A percentile compares a stretch with the other conserved stretches of the same genome.
Conservation (phyloP, 2,888 invertebrate species). For the Thumatha senex region DNA sequence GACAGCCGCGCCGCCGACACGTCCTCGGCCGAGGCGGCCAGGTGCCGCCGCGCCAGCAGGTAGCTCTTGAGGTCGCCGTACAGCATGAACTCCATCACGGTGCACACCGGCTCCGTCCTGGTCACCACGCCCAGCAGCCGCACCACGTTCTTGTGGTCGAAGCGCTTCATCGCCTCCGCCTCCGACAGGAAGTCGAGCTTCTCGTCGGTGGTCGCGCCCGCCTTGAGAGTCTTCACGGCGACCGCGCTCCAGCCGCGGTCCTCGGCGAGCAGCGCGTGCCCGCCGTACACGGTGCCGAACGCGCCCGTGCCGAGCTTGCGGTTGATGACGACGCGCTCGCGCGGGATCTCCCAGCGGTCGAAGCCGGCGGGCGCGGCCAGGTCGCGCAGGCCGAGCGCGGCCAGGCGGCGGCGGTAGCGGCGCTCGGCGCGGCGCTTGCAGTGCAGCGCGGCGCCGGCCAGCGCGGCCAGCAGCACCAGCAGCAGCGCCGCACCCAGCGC, state of each 20-base stretch:
- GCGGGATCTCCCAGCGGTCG: conserved; percentile 94
- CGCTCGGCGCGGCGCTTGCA: conserved; percentile 62
- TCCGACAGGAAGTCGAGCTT: conserved; percentile 96
- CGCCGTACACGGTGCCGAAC: conserved; percentile 96
- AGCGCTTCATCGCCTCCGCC: conserved; percentile 96
- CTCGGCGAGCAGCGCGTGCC: conserved; percentile 88
- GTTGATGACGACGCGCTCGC: conserved; percentile 93
- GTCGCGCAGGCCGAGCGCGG: conserved; percentile 59
- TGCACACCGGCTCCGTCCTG: conserved; percentile 93
- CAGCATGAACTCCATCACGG: conserved; percentile 97
- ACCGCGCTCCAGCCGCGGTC: conserved; percentile 90
- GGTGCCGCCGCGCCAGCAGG: conserved; percentile 89
- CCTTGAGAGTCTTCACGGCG: conserved; percentile 94
- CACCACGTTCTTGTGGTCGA: conserved; percentile 95
- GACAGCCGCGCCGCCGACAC: conserved; percentile 91
- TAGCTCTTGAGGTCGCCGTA: conserved; percentile 96
- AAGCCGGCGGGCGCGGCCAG: conserved; percentile 67
- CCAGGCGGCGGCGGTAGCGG: conserved; percentile 57
- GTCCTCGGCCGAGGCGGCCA: conserved; percentile 89
- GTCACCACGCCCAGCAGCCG: conserved; percentile 93
- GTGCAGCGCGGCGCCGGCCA: conserved; percentile 51
- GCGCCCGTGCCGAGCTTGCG: conserved; percentile 94
- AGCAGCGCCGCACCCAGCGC: conserved; percentile 48
- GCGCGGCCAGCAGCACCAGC: conserved; percentile 46
- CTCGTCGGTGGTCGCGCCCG: conserved; percentile 91